phyloP scores from a whole-genome alignment of 2,888 invertebrate genomes.

The Polydrusus cervinus region DNA sequence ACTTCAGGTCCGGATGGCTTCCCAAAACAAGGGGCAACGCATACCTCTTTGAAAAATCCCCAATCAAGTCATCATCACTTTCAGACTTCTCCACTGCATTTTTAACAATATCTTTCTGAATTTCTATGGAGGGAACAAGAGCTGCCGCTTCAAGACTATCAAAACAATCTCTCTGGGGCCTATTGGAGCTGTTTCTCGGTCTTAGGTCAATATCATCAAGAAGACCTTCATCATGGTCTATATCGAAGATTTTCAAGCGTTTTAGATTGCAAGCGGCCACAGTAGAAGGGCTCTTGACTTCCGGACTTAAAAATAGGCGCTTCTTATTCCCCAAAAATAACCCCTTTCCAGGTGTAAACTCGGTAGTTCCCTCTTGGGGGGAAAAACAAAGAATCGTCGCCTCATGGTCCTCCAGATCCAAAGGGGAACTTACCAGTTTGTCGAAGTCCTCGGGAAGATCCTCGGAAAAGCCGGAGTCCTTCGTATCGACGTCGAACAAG shows the following conservation, averaged over 20 bases:
- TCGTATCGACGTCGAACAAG: constrained; percentile 47
- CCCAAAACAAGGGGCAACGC: constrained; percentile 81
- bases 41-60: constrained; percentile 85
- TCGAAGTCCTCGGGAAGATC: constrained; percentile 29
- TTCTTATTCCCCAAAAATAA: constrained; percentile 26
- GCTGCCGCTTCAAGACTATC: neutral
- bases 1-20: constrained; percentile 84
- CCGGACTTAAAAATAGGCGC: constrained; percentile 30
- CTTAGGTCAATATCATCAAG: neutral
- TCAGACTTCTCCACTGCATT: constrained; percentile 80
- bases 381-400: constrained; percentile 42
- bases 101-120: constrained; percentile 80
- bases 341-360: constrained; percentile 24
- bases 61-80: constrained; percentile 82
- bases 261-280: constrained; percentile 32
- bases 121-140: neutral
- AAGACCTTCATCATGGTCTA: neutral
- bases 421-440: constrained; percentile 26
- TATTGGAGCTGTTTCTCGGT: neutral
- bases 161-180: neutral
- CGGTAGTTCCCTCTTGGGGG: constrained; percentile 2
- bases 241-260: constrained; percentile 39
- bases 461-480: constrained; percentile 50
- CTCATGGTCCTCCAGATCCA: constrained; percentile 37
- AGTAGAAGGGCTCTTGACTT: constrained; percentile 7